These are phyloP conservation scores for Saguinus midas DNA, from an alignment of 2,113 vertebrate genomes.

Conservation along the genomic window DNA sequence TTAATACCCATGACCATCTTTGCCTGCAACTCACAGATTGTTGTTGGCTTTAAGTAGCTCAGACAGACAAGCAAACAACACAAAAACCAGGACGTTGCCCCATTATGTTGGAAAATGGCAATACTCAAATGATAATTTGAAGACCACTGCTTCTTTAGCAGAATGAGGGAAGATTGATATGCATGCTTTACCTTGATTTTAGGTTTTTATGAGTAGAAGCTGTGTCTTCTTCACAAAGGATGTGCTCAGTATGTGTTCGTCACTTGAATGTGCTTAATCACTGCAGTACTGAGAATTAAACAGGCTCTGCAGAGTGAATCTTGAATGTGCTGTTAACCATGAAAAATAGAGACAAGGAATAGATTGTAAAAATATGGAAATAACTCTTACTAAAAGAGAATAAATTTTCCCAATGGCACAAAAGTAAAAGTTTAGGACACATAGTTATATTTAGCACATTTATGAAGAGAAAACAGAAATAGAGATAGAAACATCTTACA, in stretches of 20 bases:
- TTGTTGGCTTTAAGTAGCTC: not conserved
- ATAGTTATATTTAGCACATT: not conserved
- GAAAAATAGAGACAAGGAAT: not conserved
- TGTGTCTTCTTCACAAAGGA: not conserved
- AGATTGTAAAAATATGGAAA: conserved; percentile 31
- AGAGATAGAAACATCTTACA: not conserved
- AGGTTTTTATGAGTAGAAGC: not conserved
- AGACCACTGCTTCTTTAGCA: not conserved
- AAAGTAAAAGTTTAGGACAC: not conserved
- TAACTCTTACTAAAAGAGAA: not conserved
- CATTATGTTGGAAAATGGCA: not conserved
- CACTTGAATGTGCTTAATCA: conserved; percentile 4
- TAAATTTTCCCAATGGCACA: not conserved
- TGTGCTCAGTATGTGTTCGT: not conserved
- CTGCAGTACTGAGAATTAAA: not conserved
- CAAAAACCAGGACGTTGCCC: not conserved
- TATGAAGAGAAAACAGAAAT: not conserved
- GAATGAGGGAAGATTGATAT: not conserved
- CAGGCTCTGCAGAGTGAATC: not conserved
- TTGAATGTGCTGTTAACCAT: conserved; percentile 1
- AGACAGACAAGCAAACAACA: not conserved
- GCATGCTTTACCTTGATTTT: not conserved
- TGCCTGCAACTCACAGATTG: not conserved
- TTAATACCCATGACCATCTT: not conserved
- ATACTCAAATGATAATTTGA: not conserved